Conservation (phyloP, 2,888 invertebrate genomes). For the Itoplectis maculator region DNA sequence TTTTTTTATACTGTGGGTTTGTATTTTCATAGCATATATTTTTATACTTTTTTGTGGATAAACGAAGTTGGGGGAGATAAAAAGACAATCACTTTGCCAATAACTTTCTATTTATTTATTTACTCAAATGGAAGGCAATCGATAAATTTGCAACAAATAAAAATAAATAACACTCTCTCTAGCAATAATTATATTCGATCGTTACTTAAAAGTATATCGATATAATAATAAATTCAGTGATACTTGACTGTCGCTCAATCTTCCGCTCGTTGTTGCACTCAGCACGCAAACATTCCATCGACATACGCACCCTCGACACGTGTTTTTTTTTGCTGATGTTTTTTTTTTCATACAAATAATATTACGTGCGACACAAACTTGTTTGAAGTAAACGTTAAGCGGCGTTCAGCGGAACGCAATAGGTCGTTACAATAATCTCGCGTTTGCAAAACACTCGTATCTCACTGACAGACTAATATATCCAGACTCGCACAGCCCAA, state of each 20-base stretch:
- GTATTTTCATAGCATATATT: too few relatives aligned
- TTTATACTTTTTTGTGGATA: background rate
- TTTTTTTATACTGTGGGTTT: background rate
- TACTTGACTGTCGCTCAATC: conserved; percentile 75
- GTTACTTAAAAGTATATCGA: conserved; percentile 70
- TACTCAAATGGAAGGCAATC: conserved; percentile 85
- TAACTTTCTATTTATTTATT: conserved; percentile 83
- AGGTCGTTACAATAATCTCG: conserved; percentile 34
- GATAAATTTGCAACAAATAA: conserved; percentile 85
- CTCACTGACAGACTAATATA: conserved; percentile 75
- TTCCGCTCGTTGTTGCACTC: conserved; percentile 29
- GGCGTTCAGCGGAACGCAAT: conserved; percentile 41
- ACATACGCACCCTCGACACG: conserved; percentile 21
- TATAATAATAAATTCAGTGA: conserved; percentile 75
- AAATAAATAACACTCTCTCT: conserved; percentile 85
- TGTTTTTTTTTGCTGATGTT: conserved; percentile 8
- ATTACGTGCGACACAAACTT: conserved; percentile 69
- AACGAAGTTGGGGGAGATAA: conserved; percentile 6
- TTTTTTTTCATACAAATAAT: conserved; percentile 76
- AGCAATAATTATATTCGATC: conserved; percentile 79
- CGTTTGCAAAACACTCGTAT: conserved; percentile 52
- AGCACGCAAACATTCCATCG: conserved; percentile 29
- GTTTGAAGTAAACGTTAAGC: conserved; percentile 39
- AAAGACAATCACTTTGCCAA: conserved; percentile 61
- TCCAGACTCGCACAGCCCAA: conserved; percentile 84